Evolutionary conservation across 2,888 invertebrate genomes (phyloP).

Genomic region (Ypsolopha scabrella): DNA sequence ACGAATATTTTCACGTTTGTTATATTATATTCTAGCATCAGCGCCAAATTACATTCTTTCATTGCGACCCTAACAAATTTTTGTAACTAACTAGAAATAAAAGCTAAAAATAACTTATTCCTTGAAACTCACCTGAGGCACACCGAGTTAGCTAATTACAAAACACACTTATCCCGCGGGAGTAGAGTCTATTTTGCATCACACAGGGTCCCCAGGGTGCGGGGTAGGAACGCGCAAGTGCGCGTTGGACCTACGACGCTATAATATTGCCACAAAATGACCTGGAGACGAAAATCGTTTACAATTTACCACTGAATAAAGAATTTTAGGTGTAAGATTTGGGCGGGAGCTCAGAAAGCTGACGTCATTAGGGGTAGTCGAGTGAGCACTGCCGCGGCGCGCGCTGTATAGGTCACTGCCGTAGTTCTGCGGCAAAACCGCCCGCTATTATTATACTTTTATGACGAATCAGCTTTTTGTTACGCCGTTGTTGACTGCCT

Average conservation of each 20-base stretch:
- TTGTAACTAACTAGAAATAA: neutral
- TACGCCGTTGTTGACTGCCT: constrained; percentile 41
- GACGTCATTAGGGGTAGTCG: constrained; percentile 60
- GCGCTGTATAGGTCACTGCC: constrained; percentile 55
- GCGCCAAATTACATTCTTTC: too few relatives aligned
- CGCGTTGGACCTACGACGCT: constrained; percentile 1
- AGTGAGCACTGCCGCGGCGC: constrained; percentile 65
- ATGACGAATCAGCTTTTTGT: constrained; percentile 66
- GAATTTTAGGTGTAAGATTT: too few relatives aligned
- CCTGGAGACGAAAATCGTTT: neutral
- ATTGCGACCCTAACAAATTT: too few relatives aligned
- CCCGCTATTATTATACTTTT: constrained; percentile 70
- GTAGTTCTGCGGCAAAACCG: constrained; percentile 59
- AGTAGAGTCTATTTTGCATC: constrained; percentile 52
- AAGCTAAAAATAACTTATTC: neutral
- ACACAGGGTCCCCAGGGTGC: constrained; percentile 16
- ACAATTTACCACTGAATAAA: neutral
- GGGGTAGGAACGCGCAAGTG: constrained; percentile 31
- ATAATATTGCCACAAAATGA: neutral
- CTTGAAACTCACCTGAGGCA: neutral
- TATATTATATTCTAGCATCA: too few relatives aligned
- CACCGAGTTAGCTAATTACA: constrained; percentile 38
- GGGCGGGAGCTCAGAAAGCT: constrained; percentile 52
- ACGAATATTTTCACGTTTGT: too few relatives aligned
- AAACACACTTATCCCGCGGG: constrained; percentile 43